Base-by-base conservation (phyloP, 2,888 invertebrate genomes). In the Lasioglossum zephyrum region DNA sequence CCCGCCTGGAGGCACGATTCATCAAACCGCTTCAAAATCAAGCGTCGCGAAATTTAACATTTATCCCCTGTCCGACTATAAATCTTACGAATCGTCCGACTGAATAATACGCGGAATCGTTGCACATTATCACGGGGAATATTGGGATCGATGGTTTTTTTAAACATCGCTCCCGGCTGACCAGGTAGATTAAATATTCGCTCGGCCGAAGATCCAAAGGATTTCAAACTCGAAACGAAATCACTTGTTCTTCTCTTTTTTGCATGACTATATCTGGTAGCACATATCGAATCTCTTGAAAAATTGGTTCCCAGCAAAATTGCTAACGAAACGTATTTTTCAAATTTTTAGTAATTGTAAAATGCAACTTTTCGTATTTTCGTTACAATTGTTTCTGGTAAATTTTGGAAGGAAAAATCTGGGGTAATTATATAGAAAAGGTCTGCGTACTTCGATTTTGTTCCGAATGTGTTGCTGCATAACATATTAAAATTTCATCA, bases 21-120 rank as follows among this genome's bases (percentile, higher is more conserved):
- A 79, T 87, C 85, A 82, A 90, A 79, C 81, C 75, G 87, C 77
- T 85, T 82, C 76, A 79, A 87, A 88, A 90, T 90, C 90, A 88
- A 90, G 76, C 87, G 82, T 90, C 86, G 74, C 79, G 79, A 80
- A 89, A 82, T 90, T 89, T 84, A 86, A 83, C 87, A 89, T 90
- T 90, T 90, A 90, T 90, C 90, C 90, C 83, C 88, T 63, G 81
- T 73, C 63, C 78, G 76, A 81, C 84, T 53, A 82, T 90, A 90
- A 90, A 90, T 90, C 82, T 84, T 70, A 70, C 77, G 75, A 87
- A 84, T 90, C 86, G 75, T 18, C 66, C 81, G 39, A 31, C 31
- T 36, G 77, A 84, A 78, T 85, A 86, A 88, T 86, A 76, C 81
- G 49, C 76, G 16, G 57, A 75, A 75, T 73, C 81, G 60, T 31